These are phyloP conservation scores for Gallinago nigripennis DNA, from an alignment of 2,797 vertebrate genomes.

Conservation along the genomic window DNA sequence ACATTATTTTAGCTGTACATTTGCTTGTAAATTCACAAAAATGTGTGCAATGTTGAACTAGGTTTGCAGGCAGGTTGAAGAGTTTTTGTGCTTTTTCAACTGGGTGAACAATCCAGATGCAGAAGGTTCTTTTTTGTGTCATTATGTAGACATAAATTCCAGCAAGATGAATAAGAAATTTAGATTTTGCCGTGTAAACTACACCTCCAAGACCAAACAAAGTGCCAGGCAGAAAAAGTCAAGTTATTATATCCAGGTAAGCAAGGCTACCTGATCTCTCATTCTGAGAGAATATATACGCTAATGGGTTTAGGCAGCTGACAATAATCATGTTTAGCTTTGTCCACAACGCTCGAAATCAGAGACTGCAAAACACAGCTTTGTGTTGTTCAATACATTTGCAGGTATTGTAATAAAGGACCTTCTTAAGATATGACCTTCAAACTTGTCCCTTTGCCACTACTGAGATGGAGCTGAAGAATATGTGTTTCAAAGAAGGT, in stretches of 20 bases:
- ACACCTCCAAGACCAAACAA: background rate
- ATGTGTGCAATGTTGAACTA: background rate
- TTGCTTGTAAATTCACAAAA: background rate
- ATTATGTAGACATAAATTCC: background rate
- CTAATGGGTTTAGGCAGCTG: background rate
- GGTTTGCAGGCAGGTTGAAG: background rate
- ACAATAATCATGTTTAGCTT: background rate
- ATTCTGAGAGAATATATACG: background rate
- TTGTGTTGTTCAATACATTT: background rate
- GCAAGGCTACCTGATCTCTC: background rate
- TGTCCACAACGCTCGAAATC: background rate
- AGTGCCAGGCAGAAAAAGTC: background rate
- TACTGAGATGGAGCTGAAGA: background rate
- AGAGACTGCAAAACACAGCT: background rate
- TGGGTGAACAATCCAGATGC: background rate
- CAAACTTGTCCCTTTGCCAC: background rate
- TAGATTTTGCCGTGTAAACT: background rate
- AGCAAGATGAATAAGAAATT: background rate
- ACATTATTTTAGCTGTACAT: background rate
- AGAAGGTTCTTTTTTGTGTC: background rate
- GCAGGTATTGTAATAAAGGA: background rate
- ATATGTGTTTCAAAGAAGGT: background rate
- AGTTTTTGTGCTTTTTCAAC: background rate
- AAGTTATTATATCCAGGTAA: background rate
- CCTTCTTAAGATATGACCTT: background rate